Evolutionary conservation across 1,140 invertebrate species (phyloP), one percentile per base, ranked within the genome.

Genomic region (Drosophila pectinifera): DNA sequence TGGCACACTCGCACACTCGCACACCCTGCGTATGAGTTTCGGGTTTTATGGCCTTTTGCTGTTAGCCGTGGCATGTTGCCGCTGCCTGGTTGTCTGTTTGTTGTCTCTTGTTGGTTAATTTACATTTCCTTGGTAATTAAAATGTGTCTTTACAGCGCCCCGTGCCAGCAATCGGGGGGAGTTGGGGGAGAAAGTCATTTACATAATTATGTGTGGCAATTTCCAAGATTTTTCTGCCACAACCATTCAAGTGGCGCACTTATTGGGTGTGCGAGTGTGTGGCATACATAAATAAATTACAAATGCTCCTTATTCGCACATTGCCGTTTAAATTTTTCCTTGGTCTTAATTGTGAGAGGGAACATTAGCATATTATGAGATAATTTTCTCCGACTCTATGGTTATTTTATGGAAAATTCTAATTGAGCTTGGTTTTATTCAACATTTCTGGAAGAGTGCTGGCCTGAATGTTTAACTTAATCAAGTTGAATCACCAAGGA

Each of bases 141-240:
- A 88, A 88, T 86, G 83, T 86, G 72, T 77, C 75, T 51, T 57
- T 55, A 58, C 43, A 58, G 46, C 46, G 31, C 51, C 57, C 39
- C 18, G 8, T 46, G 45, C 54, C 22, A 20, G 41, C 59, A 68
- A 69, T 62, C 31, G 65, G n/a, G 13, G n/a, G 24, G 26, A 24
- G 39, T 22, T 26, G 31, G 34, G 45, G 56, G 45, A 22, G 53
- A 73, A 78, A 88, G 58, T 83, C 83, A 86, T 86, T 86, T 79
- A 83, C 79, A 86, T 86, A 88, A 86, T 86, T 86, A 88, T 86
- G 83, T 86, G 83, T 88, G 83, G 75, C 83, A 83, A 79, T 88
- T 79, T 88, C 80, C 62, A 86, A 88, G 82, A 86, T 86, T 88
- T 86, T 46, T 72, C 65, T 41, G 43, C 63, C 77, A 63, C 67